Evolutionary conservation across 2,888 invertebrate genomes (phyloP).

Genomic region (Andrena bucephala): DNA sequence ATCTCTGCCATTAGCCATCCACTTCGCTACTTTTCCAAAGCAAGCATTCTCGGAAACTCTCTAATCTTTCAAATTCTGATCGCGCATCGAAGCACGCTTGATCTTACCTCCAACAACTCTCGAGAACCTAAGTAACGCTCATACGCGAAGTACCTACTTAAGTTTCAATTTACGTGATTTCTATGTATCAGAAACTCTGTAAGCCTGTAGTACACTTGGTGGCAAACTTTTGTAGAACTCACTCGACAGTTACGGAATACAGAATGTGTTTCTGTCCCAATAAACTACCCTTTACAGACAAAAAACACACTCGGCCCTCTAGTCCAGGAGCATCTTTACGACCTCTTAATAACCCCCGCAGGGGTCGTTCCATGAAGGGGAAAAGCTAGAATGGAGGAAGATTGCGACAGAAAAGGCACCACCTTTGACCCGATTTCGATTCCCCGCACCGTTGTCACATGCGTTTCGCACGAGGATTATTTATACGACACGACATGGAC

Average conservation of each 20-base stretch:
- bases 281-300: neutral
- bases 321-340: neutral
- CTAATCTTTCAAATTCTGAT: no score
- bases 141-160: no score
- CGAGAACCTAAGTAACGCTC: no score
- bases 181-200: no score
- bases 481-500: constrained; percentile 44
- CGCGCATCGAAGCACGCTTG: no score
- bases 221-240: neutral
- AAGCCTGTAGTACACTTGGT: no score
- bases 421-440: constrained; percentile 25
- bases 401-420: neutral
- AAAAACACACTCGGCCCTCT: neutral
- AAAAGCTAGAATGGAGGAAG: neutral
- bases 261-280: neutral
- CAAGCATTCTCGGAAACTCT: no score
- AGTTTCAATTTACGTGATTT: no score
- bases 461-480: constrained; percentile 47
- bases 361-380: neutral
- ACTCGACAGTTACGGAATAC: neutral
- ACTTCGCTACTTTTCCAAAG: no score
- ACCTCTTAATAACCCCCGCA: neutral
- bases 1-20: neutral
- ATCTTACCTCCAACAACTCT: no score
- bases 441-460: neutral